Conservation (phyloP, 1,140 invertebrate species). For the Drosophila nannoptera region DNA sequence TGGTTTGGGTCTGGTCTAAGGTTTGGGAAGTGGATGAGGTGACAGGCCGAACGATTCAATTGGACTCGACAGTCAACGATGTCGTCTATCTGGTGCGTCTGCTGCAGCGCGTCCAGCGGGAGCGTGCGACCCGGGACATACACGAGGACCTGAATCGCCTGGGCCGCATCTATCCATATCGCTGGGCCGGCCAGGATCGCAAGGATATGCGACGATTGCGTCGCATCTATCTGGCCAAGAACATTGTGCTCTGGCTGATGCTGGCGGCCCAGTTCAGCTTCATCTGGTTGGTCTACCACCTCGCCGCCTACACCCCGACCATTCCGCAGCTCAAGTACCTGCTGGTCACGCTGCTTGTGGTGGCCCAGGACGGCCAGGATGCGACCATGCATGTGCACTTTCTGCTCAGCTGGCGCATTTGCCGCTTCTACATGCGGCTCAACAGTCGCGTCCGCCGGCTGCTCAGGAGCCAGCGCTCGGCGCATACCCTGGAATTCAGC, state of each 20-base stretch:
- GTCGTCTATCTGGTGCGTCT: constrained; percentile 16
- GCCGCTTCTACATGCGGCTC: background rate
- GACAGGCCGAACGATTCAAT: background rate
- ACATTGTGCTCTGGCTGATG: constrained; percentile 2
- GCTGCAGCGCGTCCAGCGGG: constrained; percentile 4
- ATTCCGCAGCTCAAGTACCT: too few relatives aligned
- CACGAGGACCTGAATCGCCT: background rate
- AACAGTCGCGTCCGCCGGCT: background rate
- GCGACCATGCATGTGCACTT: constrained; percentile 27
- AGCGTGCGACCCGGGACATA: background rate
- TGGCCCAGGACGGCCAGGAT: constrained; percentile 1
- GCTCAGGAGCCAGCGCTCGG: background rate
- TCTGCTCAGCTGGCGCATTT: constrained; percentile 30
- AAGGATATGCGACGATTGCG: background rate
- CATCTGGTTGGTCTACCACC: background rate
- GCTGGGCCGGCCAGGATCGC: background rate
- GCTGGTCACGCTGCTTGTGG: background rate
- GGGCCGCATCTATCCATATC: constrained; percentile 14
- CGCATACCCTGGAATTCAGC: constrained; percentile 25
- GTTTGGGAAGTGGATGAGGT: background rate
- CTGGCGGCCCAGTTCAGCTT: background rate
- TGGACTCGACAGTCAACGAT: constrained; percentile 18
- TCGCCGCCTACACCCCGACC: background rate
- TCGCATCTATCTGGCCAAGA: constrained; percentile 16
- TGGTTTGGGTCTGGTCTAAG: background rate